Evolutionary conservation across 64 coral and sea anemone species (phyloP).

Genomic region (Actinia tenebrosa): DNA sequence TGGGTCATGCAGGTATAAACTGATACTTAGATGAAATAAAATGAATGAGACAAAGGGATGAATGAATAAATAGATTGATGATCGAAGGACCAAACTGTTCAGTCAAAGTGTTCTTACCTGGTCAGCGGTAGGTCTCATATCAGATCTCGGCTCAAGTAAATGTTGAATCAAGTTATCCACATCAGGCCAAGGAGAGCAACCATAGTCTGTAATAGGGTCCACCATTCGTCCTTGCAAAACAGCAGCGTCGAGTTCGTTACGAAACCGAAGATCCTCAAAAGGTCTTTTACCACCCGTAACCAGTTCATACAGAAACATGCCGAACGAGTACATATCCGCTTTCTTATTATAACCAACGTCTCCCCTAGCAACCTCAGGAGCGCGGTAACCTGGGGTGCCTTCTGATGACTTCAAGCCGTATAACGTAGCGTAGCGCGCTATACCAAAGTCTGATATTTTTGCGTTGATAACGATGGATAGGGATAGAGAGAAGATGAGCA

Average conservation of each 20-base stretch:
- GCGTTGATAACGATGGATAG: constrained; percentile 80
- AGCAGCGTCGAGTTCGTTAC: constrained; percentile 79
- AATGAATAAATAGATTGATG: too few relatives aligned
- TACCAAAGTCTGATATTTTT: constrained; percentile 96
- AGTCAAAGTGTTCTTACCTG: constrained; percentile 43
- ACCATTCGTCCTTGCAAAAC: constrained; percentile 72
- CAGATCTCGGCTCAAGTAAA: constrained; percentile 58
- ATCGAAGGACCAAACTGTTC: neutral
- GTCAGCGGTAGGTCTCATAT: constrained; percentile 72
- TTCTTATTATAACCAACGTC: constrained; percentile 87
- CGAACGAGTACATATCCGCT: constrained; percentile 92
- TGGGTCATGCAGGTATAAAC: too few relatives aligned
- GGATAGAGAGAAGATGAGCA: constrained; percentile 91
- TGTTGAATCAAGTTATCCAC: constrained; percentile 73
- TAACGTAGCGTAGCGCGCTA: constrained; percentile 69
- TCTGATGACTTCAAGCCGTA: constrained; percentile 84
- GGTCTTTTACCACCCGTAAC: constrained; percentile 81
- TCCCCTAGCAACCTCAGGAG: constrained; percentile 86
- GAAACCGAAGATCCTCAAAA: constrained; percentile 89
- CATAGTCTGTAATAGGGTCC: constrained; percentile 73
- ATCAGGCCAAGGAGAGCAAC: constrained; percentile 91
- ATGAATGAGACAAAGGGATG: neutral
- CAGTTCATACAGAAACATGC: constrained; percentile 93
- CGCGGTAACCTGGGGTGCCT: constrained; percentile 92
- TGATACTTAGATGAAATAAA: too few relatives aligned